Evolutionary conservation across 2,797 vertebrate genomes (phyloP).

Genomic region (Chelmon rostratus): DNA sequence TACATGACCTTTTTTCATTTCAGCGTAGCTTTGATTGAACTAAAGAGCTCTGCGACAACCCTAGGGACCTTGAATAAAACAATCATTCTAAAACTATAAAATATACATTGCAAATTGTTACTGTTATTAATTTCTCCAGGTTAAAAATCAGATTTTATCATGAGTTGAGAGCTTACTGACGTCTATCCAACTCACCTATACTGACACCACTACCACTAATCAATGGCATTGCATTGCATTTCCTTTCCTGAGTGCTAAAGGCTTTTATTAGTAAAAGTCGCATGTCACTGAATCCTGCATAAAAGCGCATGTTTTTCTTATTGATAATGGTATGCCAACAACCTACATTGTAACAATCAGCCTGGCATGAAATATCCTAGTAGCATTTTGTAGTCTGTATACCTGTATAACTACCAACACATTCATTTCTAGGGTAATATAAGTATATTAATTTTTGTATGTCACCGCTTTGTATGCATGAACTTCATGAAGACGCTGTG

Average conservation of each 20-base stretch:
- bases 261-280: neutral
- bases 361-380: neutral
- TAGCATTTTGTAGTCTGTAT: neutral
- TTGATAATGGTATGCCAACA: neutral
- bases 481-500: neutral
- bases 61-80: neutral
- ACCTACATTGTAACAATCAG: neutral
- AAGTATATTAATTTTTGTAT: neutral
- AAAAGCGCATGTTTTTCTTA: neutral
- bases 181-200: no score
- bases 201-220: neutral
- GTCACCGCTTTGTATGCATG: neutral
- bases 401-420: neutral
- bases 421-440: neutral
- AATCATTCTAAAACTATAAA: neutral
- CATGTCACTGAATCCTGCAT: neutral
- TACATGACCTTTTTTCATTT: neutral
- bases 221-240: neutral
- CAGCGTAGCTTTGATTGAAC: neutral
- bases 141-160: rapidly evolving
- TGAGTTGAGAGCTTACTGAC: neutral
- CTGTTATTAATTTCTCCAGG: neutral
- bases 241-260: neutral
- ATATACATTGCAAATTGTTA: neutral
- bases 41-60: neutral